A percentile compares a stretch with the other conserved stretches of the same genome.
Conservation (phyloP, 2,797 vertebrate species). For the Alfaro cultratus region DNA sequence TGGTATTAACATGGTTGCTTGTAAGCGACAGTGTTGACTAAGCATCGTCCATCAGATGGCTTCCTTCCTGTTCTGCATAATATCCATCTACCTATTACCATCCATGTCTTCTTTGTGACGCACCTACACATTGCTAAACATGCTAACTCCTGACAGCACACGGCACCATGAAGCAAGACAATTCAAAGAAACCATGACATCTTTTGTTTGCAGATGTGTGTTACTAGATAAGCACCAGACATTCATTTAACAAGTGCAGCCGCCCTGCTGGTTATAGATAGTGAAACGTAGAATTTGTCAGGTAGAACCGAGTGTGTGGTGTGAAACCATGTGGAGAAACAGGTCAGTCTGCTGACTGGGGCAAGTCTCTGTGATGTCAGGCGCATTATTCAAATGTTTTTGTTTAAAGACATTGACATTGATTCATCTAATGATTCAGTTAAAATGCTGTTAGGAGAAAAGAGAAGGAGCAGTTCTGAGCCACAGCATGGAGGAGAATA, state of each 20-base stretch:
- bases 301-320: background rate
- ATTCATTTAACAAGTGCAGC: background rate
- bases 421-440: background rate
- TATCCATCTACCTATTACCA: too few relatives aligned
- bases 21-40: too few relatives aligned
- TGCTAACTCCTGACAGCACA: too few relatives aligned
- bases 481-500: background rate
- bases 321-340: constrained; percentile 13
- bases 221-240: background rate
- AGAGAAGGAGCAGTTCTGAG: background rate
- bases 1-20: too few relatives aligned
- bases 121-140: too few relatives aligned
- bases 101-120: too few relatives aligned
- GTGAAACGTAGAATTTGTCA: background rate
- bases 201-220: too few relatives aligned
- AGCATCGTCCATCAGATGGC: too few relatives aligned
- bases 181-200: too few relatives aligned
- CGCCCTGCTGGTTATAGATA: background rate
- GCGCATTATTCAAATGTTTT: background rate
- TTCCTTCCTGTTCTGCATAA: too few relatives aligned
- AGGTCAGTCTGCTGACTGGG: constrained; percentile 8
- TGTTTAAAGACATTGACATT: background rate
- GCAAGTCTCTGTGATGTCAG: background rate
- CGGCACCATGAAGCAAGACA: too few relatives aligned
- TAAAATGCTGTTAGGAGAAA: background rate